phyloP scores from a whole-genome alignment of 1,140 invertebrate species.

The Nixonia krombeini region DNA sequence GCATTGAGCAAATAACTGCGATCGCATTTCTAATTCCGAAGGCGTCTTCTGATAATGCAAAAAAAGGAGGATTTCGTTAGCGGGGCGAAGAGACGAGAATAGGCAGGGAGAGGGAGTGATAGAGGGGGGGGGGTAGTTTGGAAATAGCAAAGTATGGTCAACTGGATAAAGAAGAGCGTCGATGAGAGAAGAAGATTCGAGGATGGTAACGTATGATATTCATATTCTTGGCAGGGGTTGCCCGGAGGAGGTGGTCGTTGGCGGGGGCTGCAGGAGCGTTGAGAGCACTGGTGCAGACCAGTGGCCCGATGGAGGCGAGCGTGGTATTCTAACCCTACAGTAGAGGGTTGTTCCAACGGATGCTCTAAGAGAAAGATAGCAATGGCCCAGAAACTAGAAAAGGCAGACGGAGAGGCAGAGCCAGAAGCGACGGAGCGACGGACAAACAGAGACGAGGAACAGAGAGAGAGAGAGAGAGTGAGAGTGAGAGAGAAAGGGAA shows the following conservation, averaged over 20 bases:
- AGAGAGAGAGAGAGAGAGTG: constrained; percentile 12
- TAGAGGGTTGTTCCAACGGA: constrained; percentile 44
- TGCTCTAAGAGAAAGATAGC: constrained; percentile 45
- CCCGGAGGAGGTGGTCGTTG: constrained; percentile 31
- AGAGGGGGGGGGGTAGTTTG: background rate
- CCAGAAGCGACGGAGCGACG: constrained; percentile 12
- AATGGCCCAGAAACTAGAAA: constrained; percentile 33
- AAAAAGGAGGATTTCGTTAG: too few relatives aligned
- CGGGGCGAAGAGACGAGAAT: too few relatives aligned
- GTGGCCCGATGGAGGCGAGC: constrained; percentile 61
- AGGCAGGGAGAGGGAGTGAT: background rate
- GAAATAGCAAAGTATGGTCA: background rate
- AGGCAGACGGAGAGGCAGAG: constrained; percentile 22
- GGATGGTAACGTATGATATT: constrained; percentile 44
- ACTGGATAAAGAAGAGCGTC: constrained; percentile 2
- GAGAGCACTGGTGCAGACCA: constrained; percentile 67
- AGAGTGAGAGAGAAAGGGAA: constrained; percentile 7
- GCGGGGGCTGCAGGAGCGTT: constrained; percentile 55
- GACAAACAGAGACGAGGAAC: constrained; percentile 7
- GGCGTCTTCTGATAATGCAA: too few relatives aligned
- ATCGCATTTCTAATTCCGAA: too few relatives aligned
- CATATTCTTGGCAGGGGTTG: constrained; percentile 53
- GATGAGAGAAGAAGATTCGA: constrained; percentile 13
- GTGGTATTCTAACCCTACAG: constrained; percentile 58
- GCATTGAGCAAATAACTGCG: too few relatives aligned